Evolutionary conservation across 1,140 invertebrate species (phyloP).

Genomic region (Calephelis nemesis): DNA sequence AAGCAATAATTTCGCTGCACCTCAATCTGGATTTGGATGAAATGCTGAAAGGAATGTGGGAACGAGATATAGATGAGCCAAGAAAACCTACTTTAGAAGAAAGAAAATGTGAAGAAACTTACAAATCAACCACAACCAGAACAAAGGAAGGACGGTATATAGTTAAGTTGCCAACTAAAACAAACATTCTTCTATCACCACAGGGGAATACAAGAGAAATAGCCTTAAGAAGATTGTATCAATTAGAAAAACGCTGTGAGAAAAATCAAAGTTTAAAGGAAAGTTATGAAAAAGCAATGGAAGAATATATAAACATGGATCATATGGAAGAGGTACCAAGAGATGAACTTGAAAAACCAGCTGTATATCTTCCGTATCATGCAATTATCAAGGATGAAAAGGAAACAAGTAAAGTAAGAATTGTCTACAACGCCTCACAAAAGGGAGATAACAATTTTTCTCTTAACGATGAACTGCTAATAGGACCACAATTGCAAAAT

Average conservation of each 20-base stretch:
- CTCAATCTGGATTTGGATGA: slow-evolving; percentile 18
- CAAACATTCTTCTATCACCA: too few species aligned
- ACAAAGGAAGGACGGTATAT: slow-evolving; percentile 24
- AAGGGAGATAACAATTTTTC: slow-evolving; percentile 26
- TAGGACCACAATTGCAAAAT: slow-evolving; percentile 23
- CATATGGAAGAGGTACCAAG: too few species aligned
- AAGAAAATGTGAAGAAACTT: slow-evolving; percentile 14
- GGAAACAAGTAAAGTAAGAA: slow-evolving; percentile 36
- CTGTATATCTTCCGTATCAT: slow-evolving; percentile 37
- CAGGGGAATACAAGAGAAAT: too few species aligned
- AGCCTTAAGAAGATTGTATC: too few species aligned
- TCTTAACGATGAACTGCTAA: slow-evolving; percentile 25
- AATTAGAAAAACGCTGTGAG: too few species aligned
- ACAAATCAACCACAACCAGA: slow-evolving; percentile 16
- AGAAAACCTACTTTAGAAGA: slow-evolving; percentile 17
- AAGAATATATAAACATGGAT: too few species aligned
- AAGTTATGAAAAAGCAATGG: too few species aligned
- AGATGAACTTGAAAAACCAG: too few species aligned
- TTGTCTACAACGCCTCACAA: slow-evolving; percentile 32
- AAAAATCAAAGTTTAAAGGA: too few species aligned
- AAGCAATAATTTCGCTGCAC: slow-evolving; percentile 13
- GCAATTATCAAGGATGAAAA: slow-evolving; percentile 38
- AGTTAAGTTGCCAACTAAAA: slow-evolving; percentile 24
- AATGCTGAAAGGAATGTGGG: slow-evolving; percentile 24
- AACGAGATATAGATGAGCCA: background rate